phyloP scores from a whole-genome alignment of 2,888 invertebrate genomes.

The Pachycephus smyrnensis region DNA sequence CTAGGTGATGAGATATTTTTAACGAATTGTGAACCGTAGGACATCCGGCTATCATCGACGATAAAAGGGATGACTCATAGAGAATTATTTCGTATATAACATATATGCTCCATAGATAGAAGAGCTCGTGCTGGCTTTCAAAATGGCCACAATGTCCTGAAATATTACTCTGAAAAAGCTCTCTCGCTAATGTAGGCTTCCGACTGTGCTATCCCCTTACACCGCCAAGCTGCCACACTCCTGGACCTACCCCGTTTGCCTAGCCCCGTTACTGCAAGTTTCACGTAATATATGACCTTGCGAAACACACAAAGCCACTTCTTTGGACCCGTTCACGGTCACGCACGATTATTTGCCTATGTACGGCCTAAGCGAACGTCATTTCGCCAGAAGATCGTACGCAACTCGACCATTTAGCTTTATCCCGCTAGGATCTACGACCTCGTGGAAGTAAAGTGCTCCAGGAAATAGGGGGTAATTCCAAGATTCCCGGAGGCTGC shows the following conservation, averaged over 20 bases:
- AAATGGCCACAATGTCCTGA: constrained; percentile 25
- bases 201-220: not conserved
- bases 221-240: not conserved
- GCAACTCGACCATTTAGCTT: not conserved
- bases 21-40: constrained; percentile 28
- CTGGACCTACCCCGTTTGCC: not conserved
- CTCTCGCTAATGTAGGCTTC: constrained; percentile 16
- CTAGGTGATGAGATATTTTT: constrained; percentile 40
- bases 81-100: not conserved
- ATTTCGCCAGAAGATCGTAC: not conserved
- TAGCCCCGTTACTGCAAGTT: not conserved
- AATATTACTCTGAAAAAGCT: constrained; percentile 29
- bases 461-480: not conserved
- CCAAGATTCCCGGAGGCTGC: not conserved
- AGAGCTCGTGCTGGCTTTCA: constrained; percentile 9
- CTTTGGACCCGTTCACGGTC: constrained; percentile 14
- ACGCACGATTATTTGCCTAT: constrained; percentile 1
- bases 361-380: not conserved
- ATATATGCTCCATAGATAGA: not conserved
- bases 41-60: constrained; percentile 25
- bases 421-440: not conserved
- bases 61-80: constrained; percentile 28
- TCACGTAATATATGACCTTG: constrained; percentile 30
- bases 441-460: not conserved
- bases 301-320: constrained; percentile 35